Percentiles rank a stretch among this genome's conserved stretches.
phyloP scores from a whole-genome alignment of 2,113 vertebrate genomes.

The Halcyon senegalensis region DNA sequence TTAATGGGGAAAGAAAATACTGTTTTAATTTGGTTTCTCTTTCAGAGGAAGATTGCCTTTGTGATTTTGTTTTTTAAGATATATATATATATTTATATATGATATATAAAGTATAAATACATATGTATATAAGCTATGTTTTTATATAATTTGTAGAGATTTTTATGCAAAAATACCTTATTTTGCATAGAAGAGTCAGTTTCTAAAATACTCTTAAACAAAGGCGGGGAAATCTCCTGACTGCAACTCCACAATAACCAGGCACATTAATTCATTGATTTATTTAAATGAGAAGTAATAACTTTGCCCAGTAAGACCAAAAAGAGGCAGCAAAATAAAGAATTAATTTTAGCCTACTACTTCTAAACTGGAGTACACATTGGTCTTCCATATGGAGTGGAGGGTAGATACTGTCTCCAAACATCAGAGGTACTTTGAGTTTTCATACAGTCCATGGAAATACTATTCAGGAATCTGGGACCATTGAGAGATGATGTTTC shows the following conservation, averaged over 20 bases:
- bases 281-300: not conserved
- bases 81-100: not conserved
- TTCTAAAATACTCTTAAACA: not conserved
- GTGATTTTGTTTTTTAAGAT: not conserved
- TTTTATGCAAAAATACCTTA: not conserved
- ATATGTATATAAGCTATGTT: not conserved
- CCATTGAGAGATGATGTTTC: not conserved
- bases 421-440: not conserved
- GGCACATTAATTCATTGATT: not conserved
- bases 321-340: not conserved
- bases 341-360: not conserved
- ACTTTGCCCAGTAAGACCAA: not conserved
- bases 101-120: not conserved
- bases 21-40: not conserved
- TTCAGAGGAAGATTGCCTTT: not conserved
- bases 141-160: not conserved
- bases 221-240: not conserved
- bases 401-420: not conserved
- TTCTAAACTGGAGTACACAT: not conserved
- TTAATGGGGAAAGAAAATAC: not conserved
- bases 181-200: not conserved
- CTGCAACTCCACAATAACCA: not conserved
- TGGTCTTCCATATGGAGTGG: not conserved
- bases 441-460: not conserved
- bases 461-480: not conserved